Evolutionary conservation across 2,797 vertebrate species (phyloP).

Genomic region (Toxotes lorentzi): DNA sequence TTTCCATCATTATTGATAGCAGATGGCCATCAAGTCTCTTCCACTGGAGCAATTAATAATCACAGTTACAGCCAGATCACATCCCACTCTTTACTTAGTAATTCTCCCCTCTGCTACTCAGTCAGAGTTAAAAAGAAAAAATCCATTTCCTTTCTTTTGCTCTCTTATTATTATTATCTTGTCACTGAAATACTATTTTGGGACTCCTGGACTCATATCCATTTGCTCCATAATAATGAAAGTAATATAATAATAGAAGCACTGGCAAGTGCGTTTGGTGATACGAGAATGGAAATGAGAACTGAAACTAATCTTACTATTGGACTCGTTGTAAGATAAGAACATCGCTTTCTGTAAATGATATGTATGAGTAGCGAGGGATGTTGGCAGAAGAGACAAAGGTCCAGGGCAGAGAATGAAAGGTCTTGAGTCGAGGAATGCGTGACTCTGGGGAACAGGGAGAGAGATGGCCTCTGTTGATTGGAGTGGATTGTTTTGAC

Average conservation of each 20-base stretch:
- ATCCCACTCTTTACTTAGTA: not conserved
- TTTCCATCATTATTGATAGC: not conserved
- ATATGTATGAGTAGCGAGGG: not conserved
- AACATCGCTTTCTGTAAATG: constrained; percentile 35
- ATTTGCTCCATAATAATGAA: constrained; percentile 6
- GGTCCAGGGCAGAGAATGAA: constrained; percentile 31
- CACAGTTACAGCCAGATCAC: not conserved
- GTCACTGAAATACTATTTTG: constrained; percentile 27
- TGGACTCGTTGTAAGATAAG: constrained; percentile 11
- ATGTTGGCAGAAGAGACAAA: constrained; percentile 35
- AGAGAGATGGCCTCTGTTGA: constrained; percentile 44
- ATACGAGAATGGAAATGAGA: constrained; percentile 31
- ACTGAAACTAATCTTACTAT: constrained; percentile 3
- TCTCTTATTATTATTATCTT: constrained; percentile 30
- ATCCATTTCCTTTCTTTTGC: not conserved
- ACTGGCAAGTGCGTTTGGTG: constrained; percentile 6
- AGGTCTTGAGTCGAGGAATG: constrained; percentile 42
- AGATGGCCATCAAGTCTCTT: not conserved
- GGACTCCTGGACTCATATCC: not conserved
- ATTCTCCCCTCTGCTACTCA: not conserved
- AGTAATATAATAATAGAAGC: not conserved
- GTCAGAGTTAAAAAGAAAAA: not conserved
- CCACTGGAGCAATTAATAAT: not conserved
- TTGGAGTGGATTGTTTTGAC: constrained; percentile 70
- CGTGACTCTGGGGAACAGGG: constrained; percentile 43